phyloP scores from a whole-genome alignment of 2,113 vertebrate species.

The Phalacrocorax carbo region DNA sequence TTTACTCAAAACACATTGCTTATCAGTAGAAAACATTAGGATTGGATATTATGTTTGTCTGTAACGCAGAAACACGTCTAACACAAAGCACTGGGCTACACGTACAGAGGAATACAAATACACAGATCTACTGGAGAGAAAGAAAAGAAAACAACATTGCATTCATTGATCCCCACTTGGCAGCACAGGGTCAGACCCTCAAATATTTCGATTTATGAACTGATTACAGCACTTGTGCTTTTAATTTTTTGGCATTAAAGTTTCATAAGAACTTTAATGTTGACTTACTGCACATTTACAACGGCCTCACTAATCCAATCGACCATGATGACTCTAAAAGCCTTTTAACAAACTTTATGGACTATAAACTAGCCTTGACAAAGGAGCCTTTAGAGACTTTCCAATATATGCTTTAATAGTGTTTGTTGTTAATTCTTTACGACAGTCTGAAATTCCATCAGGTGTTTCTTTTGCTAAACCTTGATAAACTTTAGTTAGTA shows the following conservation, averaged over 20 bases:
- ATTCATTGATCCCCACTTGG: background rate
- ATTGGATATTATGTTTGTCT: accelerated
- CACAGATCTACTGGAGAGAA: background rate
- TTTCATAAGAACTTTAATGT: constrained; percentile 26
- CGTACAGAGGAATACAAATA: accelerated
- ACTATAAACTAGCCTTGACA: constrained; percentile 23
- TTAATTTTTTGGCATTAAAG: constrained; percentile 61
- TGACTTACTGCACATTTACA: background rate
- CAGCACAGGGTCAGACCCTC: background rate
- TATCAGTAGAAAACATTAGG: background rate
- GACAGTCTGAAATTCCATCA: background rate
- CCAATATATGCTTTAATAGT: background rate
- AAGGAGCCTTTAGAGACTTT: constrained; percentile 32
- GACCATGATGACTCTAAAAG: constrained; percentile 31
- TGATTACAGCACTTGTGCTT: background rate
- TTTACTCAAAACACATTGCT: background rate
- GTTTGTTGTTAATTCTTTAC: background rate
- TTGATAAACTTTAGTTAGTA: background rate
- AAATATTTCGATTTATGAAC: constrained; percentile 3
- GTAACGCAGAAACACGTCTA: background rate
- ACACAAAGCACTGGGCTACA: background rate
- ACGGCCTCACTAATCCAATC: background rate
- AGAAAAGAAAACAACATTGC: background rate
- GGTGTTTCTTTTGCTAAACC: background rate
- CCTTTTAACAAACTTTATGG: constrained; percentile 33